Percentiles rank a stretch among this genome's conserved stretches.
These are phyloP conservation scores for Clepsis dumicolana DNA, from an alignment of 2,888 invertebrate species.

Conservation along the genomic window DNA sequence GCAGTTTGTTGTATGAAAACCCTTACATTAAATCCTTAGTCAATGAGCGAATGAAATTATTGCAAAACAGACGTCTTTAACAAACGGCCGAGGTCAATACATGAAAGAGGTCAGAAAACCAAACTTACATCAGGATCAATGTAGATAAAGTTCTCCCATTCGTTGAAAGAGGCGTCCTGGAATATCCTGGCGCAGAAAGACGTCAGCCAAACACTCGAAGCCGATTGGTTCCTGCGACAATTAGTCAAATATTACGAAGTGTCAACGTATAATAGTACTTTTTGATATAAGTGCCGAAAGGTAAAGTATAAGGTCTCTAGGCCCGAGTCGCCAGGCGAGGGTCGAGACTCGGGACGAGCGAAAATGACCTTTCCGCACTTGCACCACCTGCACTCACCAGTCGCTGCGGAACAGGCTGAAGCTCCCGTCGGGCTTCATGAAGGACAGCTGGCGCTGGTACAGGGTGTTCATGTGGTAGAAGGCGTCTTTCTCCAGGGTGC, in stretches of 20 bases:
- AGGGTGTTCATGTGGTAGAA: conserved; percentile 96
- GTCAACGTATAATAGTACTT: too few species aligned
- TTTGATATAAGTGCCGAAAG: too few species aligned
- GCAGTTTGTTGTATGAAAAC: too few species aligned
- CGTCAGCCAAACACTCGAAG: conserved; percentile 96
- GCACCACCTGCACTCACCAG: conserved; percentile 93
- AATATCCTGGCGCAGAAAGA: conserved; percentile 95
- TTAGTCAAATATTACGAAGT: background rate
- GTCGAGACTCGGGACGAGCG: too few species aligned
- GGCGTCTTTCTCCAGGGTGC: conserved; percentile 91
- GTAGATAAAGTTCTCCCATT: conserved; percentile 98
- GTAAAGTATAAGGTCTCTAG: too few species aligned
- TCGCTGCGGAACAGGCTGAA: conserved; percentile 96
- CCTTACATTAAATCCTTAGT: too few species aligned
- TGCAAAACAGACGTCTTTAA: too few species aligned
- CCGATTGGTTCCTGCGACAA: conserved; percentile 90
- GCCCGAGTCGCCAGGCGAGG: too few species aligned
- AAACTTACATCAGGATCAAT: conserved; percentile 92
- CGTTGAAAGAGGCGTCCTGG: conserved; percentile 97
- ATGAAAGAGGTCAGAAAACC: too few species aligned
- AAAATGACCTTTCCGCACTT: too few species aligned
- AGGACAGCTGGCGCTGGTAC: conserved; percentile 96
- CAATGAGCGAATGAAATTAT: too few species aligned
- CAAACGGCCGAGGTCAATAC: too few species aligned
- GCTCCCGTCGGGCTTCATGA: conserved; percentile 95